Conservation (phyloP, 2,797 vertebrate species). For the Crax fasciolata region DNA sequence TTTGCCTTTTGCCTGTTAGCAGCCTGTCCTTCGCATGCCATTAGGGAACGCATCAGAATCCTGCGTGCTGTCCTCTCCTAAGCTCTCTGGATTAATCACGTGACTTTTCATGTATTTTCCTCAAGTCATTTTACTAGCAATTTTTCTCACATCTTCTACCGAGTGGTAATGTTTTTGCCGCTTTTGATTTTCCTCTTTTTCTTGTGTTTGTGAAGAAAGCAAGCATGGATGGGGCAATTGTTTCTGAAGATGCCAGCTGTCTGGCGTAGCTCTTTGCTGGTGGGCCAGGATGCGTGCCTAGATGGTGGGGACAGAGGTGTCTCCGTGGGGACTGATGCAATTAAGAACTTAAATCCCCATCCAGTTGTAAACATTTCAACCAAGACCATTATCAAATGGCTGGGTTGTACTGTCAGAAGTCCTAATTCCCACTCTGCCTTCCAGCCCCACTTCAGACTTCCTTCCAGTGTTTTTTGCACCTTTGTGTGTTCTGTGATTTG, state of each 20-base stretch:
- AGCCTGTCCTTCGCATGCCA: neutral
- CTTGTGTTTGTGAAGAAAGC: neutral
- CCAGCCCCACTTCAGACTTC: neutral
- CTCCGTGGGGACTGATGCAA: neutral
- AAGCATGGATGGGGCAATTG: neutral
- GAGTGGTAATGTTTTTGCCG: neutral
- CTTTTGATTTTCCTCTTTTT: neutral
- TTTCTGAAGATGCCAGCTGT: neutral
- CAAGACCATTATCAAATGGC: neutral
- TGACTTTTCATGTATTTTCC: neutral
- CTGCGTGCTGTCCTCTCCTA: neutral
- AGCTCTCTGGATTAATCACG: neutral
- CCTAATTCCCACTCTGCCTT: neutral
- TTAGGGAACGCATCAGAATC: neutral
- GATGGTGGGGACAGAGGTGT: neutral
- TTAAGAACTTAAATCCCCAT: neutral
- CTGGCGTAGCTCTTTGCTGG: neutral
- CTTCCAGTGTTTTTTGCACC: neutral
- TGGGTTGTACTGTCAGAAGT: neutral
- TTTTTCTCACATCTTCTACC: neutral
- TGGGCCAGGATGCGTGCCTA: neutral
- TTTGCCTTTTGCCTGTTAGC: neutral
- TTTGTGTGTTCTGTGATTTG: neutral
- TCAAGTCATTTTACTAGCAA: neutral
- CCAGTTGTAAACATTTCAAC: neutral